Evolutionary conservation across 1,140 invertebrate genomes (phyloP).

Genomic region (Tyrophagus putrescentiae): DNA sequence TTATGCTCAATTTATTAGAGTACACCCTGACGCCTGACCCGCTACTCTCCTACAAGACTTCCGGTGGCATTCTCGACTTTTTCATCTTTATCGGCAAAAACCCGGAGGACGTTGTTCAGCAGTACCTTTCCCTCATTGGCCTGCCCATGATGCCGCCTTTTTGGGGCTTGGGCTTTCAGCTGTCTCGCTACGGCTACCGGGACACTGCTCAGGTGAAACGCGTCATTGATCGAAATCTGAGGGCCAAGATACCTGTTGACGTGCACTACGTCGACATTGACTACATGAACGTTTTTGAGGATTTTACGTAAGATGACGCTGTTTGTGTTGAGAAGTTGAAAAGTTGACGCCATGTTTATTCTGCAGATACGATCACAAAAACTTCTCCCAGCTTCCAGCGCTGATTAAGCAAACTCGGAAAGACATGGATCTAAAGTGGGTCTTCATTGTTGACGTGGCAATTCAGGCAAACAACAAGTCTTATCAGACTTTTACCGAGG

Average conservation of each 20-base stretch:
- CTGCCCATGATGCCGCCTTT: slow-evolving; percentile 35
- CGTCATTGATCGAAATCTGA: slow-evolving; percentile 31
- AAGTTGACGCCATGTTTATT: no score
- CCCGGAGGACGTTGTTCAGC: slow-evolving; percentile 40
- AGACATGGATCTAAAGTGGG: neutral
- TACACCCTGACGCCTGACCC: slow-evolving; percentile 43
- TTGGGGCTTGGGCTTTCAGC: slow-evolving; percentile 36
- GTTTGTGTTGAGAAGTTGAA: no score
- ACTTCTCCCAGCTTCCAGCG: neutral
- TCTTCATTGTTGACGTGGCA: neutral
- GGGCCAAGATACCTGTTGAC: slow-evolving; percentile 37
- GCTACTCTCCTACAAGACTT: slow-evolving; percentile 53
- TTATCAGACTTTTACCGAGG: neutral
- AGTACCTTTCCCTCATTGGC: slow-evolving; percentile 34
- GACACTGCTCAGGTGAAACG: slow-evolving; percentile 37
- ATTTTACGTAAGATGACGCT: no score
- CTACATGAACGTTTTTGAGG: slow-evolving; percentile 71
- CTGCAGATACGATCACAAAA: slow-evolving; percentile 13
- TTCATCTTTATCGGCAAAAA: slow-evolving; percentile 48
- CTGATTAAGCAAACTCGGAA: neutral
- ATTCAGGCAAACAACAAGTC: slow-evolving; percentile 5
- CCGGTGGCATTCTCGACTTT: slow-evolving; percentile 59
- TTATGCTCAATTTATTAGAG: neutral
- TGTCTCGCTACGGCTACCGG: slow-evolving; percentile 8
- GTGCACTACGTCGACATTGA: slow-evolving; percentile 79